Evolutionary conservation across 2,888 invertebrate species (phyloP), one percentile per base, ranked within the genome.

Genomic region (Zygaena filipendulae): DNA sequence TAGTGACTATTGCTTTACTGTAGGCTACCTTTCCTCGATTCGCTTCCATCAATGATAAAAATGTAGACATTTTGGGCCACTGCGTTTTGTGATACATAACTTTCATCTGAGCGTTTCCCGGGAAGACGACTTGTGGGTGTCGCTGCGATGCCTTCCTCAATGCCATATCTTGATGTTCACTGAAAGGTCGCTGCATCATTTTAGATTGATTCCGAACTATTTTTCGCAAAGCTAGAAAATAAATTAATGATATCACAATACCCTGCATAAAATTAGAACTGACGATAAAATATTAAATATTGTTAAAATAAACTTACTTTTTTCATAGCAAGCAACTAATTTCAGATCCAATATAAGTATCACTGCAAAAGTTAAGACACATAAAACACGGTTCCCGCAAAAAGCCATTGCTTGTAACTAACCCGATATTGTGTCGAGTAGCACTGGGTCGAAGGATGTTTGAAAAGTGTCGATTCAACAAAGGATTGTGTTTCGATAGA

Each of bases 161-260:
- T 18, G 10, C 19, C 22, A 30, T 28, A 11, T 29, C 41, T 8
- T 37, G 39, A 7, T 33, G 40, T 2, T 63, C 66, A 40, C 66
- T 70, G 33, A 70, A 72, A 2, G 74, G 70, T 23, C 55, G 57
- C 35, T 62, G 71, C 8, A 74, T 60, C 75, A 77, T 77, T 57
- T 74, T 75, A 2, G 68, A 63, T 35, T 72, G 68, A 32, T 63
- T 60, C 8, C 75, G 55, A 4, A 77, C 70, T 26, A 77, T 74
- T 46, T 74, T 77, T 7, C 75, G 59, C 19, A 75, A 48, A 7
- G 74, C 75, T 75, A 52, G 20, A 59, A 67, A 35, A 39, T 27
- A 28, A 30, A 25, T 16, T 6, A 16, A 16, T 6, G 16, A 16
- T 16, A 16, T 16, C 16, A 6, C 16, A 6, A 16, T 7, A 16